Evolutionary conservation across 2,888 invertebrate species (phyloP).

Genomic region (Drosophila paranaensis): DNA sequence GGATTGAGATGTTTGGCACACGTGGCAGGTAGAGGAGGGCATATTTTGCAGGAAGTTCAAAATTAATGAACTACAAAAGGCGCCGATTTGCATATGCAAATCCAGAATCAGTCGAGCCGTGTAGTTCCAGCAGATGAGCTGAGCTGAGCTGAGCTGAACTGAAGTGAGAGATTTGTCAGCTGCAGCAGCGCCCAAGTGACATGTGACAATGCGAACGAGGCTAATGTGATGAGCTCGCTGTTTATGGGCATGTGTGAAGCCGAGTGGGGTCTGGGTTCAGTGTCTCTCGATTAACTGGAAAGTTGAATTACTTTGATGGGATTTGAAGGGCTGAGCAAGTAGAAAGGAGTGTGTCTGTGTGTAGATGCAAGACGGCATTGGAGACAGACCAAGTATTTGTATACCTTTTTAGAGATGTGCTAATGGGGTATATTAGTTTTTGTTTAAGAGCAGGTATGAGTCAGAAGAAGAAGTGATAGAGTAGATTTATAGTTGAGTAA

Average conservation of each 20-base stretch:
- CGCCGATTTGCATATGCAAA: conserved; percentile 65
- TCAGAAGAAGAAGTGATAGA: rapidly evolving
- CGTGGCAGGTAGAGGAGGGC: background rate
- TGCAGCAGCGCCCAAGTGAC: conserved; percentile 6
- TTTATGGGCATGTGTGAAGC: background rate
- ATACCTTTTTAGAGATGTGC: background rate
- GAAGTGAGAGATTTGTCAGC: conserved; percentile 47
- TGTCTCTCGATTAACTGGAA: background rate
- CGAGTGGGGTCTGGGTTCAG: too few relatives aligned
- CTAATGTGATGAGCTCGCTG: background rate
- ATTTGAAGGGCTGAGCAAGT: background rate
- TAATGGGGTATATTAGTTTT: background rate
- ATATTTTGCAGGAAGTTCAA: conserved; percentile 15
- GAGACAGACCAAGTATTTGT: background rate
- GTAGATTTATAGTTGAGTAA: background rate
- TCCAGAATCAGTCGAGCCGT: conserved; percentile 24
- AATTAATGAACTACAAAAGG: conserved; percentile 65
- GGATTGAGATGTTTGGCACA: conserved; percentile 19
- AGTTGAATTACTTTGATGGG: background rate
- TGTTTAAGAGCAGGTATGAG: background rate
- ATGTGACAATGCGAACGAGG: background rate
- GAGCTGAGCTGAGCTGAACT: background rate
- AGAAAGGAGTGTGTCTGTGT: too few relatives aligned
- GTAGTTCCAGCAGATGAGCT: conserved; percentile 26
- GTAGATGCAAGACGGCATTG: too few relatives aligned